Evolutionary conservation across 2,797 vertebrate species (phyloP).

Genomic region (Rhodeus uyekii): DNA sequence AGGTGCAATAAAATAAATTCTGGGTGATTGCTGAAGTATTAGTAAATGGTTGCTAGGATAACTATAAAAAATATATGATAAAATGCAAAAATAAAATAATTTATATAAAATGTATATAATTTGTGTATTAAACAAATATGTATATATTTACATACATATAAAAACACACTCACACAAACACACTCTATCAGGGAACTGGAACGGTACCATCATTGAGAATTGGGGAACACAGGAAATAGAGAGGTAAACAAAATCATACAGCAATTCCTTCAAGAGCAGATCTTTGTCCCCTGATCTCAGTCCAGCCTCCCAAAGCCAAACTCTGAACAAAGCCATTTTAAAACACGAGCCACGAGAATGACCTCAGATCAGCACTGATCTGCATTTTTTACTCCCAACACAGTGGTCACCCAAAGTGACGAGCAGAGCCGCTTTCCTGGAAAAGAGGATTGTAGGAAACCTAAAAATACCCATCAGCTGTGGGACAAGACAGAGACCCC

Average conservation of each 20-base stretch:
- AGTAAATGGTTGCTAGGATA: background rate
- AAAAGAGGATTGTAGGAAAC: slow-evolving; percentile 16
- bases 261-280: slow-evolving; percentile 60
- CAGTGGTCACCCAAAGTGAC: background rate
- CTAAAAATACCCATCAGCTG: slow-evolving; percentile 45
- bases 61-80: background rate
- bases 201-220: slow-evolving; percentile 50
- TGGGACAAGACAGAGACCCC: slow-evolving; percentile 3
- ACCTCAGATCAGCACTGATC: slow-evolving; percentile 15
- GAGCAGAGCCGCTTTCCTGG: background rate
- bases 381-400: background rate
- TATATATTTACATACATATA: background rate
- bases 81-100: background rate
- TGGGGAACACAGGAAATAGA: slow-evolving; percentile 74
- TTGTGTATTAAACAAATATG: background rate
- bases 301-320: slow-evolving; percentile 51
- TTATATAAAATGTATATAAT: background rate
- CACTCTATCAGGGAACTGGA: background rate
- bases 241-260: slow-evolving; percentile 78
- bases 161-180: no score
- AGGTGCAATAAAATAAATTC: background rate
- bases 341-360: background rate
- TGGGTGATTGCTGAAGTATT: background rate
- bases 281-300: background rate
- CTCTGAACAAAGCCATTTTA: slow-evolving; percentile 8